Evolutionary conservation across 2,113 vertebrate genomes (phyloP).

Genomic region (Platichthys stellatus): DNA sequence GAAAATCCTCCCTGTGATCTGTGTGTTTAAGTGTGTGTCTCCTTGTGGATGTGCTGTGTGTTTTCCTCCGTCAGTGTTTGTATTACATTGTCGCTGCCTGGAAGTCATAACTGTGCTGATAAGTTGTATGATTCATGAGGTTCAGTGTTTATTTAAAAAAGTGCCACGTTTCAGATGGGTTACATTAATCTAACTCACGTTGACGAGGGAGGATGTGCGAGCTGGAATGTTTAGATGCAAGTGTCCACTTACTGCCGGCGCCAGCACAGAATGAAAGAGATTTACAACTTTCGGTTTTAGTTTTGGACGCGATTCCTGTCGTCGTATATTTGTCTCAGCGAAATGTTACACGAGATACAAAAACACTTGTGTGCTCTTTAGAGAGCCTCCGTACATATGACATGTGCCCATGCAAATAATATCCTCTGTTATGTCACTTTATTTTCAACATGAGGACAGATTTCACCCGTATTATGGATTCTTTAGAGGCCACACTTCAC

Average conservation of each 20-base stretch:
- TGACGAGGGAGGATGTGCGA: neutral
- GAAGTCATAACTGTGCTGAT: constrained; percentile 48
- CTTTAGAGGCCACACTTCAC: too few species aligned
- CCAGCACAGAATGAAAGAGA: neutral
- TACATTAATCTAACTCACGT: constrained; percentile 1
- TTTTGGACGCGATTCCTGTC: neutral
- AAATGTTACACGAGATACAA: neutral
- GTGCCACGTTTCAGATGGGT: neutral
- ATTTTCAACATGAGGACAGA: neutral
- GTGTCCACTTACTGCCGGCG: neutral
- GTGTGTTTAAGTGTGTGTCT: neutral
- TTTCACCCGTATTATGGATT: too few species aligned
- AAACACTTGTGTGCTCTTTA: too few species aligned
- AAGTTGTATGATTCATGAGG: constrained; percentile 38
- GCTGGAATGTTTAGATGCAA: neutral
- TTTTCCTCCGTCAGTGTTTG: neutral
- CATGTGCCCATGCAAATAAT: too few species aligned
- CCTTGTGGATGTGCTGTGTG: constrained; percentile 5
- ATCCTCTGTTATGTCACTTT: neutral
- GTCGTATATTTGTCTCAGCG: neutral
- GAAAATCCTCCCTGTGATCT: constrained; percentile 10
- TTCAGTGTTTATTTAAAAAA: neutral
- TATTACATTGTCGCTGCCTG: constrained; percentile 26
- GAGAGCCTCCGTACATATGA: too few species aligned
- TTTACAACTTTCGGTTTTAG: neutral